Evolutionary conservation across 2,113 vertebrate species (phyloP).

Genomic region (Thalassarche chlororhynchos): DNA sequence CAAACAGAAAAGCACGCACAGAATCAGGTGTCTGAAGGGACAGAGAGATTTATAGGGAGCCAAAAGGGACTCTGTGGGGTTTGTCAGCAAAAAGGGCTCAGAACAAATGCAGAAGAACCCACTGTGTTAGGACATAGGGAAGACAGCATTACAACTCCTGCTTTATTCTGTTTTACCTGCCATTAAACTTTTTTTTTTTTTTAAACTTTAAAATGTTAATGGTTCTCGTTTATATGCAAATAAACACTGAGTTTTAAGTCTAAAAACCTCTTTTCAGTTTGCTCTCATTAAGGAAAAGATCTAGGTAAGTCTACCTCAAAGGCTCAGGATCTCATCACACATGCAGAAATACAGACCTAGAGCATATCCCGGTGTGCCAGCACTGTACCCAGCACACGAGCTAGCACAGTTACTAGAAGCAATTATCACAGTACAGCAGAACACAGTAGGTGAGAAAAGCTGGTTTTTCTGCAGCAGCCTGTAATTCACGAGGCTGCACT

Average conservation of each 20-base stretch:
- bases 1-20: neutral
- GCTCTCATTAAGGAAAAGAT: neutral
- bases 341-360: neutral
- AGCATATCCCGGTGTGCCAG: rapidly evolving
- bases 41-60: neutral
- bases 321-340: neutral
- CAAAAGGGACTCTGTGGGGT: rapidly evolving
- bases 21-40: neutral
- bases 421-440: neutral
- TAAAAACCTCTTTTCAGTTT: neutral
- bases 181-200: neutral
- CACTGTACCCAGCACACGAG: neutral
- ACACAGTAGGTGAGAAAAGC: neutral
- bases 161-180: neutral
- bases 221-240: neutral
- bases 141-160: neutral
- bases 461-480: neutral
- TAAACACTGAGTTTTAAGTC: neutral
- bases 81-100: neutral
- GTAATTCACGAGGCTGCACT: neutral
- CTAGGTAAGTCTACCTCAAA: neutral
- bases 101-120: neutral
- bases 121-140: neutral
- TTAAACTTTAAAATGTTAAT: no score
- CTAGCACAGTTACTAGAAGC: neutral